These are phyloP conservation scores for Eretmocerus hayati DNA, from an alignment of 2,888 invertebrate genomes.

Conservation along the genomic window DNA sequence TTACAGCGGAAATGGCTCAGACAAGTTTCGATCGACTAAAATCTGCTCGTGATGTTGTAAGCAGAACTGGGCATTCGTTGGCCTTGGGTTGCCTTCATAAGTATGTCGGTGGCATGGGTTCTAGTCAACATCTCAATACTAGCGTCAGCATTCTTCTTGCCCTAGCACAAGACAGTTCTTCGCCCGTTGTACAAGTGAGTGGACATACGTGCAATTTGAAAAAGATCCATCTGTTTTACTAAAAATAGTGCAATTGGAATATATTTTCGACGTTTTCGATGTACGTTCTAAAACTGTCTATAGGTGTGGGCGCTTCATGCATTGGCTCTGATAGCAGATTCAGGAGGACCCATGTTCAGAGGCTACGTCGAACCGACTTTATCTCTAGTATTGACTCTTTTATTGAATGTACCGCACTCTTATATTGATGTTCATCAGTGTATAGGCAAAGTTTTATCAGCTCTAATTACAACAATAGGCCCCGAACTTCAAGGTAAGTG, in stretches of 20 bases:
- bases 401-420: constrained; percentile 84
- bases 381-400: constrained; percentile 79
- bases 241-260: no score
- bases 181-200: constrained; percentile 84
- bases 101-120: constrained; percentile 92
- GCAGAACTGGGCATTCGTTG: constrained; percentile 78
- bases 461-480: constrained; percentile 94
- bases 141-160: constrained; percentile 92
- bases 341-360: constrained; percentile 98
- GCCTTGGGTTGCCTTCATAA: constrained; percentile 94
- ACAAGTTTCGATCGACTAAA: constrained; percentile 82
- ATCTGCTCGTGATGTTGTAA: constrained; percentile 79
- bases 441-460: constrained; percentile 86
- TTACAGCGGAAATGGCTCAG: constrained; percentile 84
- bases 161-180: constrained; percentile 86
- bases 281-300: no score
- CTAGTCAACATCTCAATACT: constrained; percentile 87
- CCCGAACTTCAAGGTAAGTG: constrained; percentile 84
- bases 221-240: no score
- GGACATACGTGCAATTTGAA: not conserved
- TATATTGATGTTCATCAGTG: constrained; percentile 88
- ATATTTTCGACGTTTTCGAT: no score
- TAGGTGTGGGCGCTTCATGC: constrained; percentile 96
- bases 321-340: constrained; percentile 89
- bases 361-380: constrained; percentile 93